Evolutionary conservation across 2,797 vertebrate genomes (phyloP).

Genomic region (Schizopygopsis malacanthus): DNA sequence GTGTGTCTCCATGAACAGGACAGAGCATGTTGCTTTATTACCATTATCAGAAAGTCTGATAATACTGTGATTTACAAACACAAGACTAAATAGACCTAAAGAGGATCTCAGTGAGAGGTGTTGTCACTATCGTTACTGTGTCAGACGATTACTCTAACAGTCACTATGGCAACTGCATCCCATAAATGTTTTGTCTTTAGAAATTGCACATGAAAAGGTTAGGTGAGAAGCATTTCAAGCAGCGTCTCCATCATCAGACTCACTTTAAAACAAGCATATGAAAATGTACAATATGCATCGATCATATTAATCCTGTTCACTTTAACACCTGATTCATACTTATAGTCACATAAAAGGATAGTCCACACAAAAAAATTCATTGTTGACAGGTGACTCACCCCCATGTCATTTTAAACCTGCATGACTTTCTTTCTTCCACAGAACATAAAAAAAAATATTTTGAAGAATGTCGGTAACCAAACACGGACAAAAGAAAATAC

Average conservation of each 20-base stretch:
- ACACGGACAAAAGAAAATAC: background rate
- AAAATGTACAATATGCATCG: background rate
- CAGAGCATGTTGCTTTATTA: background rate
- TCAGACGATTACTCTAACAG: conserved; percentile 67
- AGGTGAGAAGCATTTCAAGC: background rate
- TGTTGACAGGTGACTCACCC: background rate
- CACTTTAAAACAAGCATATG: background rate
- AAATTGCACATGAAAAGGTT: conserved; percentile 36
- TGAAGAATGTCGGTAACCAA: background rate
- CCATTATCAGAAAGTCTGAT: background rate
- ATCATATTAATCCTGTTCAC: background rate
- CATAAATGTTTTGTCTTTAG: conserved; percentile 65
- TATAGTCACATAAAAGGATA: background rate
- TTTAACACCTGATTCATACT: background rate
- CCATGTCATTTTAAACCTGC: background rate
- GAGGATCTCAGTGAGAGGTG: conserved; percentile 55
- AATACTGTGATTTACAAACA: conserved; percentile 22
- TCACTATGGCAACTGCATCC: conserved; percentile 74
- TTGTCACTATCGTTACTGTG: conserved; percentile 78
- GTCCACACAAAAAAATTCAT: background rate
- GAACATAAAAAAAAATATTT: background rate
- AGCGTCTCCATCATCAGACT: background rate
- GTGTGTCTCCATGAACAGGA: background rate
- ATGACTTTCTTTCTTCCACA: background rate
- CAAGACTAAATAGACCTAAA: conserved; percentile 50